Percentiles rank a stretch among this genome's conserved stretches.
These are phyloP conservation scores for Bactericera cockerelli DNA, from an alignment of 1,140 invertebrate genomes.

Conservation along the genomic window DNA sequence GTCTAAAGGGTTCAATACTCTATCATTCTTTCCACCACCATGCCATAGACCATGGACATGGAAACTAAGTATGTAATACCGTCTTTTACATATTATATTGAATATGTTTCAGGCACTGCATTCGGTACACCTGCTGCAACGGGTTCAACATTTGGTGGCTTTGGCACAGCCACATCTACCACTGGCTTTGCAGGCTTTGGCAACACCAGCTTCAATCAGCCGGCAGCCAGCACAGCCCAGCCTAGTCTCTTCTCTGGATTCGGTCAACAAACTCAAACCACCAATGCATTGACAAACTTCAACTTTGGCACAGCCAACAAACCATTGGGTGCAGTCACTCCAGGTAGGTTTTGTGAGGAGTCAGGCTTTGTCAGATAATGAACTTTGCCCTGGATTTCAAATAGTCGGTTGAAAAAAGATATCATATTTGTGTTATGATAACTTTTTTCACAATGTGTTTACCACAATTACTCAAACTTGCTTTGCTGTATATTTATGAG, in stretches of 20 bases:
- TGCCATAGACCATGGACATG: too few relatives aligned
- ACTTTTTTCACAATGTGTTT: too few relatives aligned
- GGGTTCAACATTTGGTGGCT: slow-evolving; percentile 15
- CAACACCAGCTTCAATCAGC: slow-evolving; percentile 13
- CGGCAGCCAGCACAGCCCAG: slow-evolving; percentile 15
- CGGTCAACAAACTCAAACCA: slow-evolving; percentile 21
- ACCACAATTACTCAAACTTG: too few relatives aligned
- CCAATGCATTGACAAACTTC: slow-evolving; percentile 7
- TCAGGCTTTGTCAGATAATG: too few relatives aligned
- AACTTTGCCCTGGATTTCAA: too few relatives aligned
- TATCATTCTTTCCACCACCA: too few relatives aligned
- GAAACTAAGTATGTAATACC: too few relatives aligned
- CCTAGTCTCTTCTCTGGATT: slow-evolving; percentile 24
- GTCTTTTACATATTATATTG: not conserved
- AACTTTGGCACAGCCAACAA: not conserved
- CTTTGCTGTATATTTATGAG: too few relatives aligned
- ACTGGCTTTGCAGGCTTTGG: not conserved
- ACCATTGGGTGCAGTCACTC: not conserved
- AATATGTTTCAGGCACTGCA: not conserved
- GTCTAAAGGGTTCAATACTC: too few relatives aligned
- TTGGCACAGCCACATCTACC: slow-evolving; percentile 18
- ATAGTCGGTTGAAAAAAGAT: too few relatives aligned
- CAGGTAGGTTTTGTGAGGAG: too few relatives aligned
- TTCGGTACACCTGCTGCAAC: not conserved
- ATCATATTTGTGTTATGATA: too few relatives aligned